Evolutionary conservation across 2,113 vertebrate species (phyloP), one percentile per base, ranked within the genome.

Genomic region (Proteles cristata): DNA sequence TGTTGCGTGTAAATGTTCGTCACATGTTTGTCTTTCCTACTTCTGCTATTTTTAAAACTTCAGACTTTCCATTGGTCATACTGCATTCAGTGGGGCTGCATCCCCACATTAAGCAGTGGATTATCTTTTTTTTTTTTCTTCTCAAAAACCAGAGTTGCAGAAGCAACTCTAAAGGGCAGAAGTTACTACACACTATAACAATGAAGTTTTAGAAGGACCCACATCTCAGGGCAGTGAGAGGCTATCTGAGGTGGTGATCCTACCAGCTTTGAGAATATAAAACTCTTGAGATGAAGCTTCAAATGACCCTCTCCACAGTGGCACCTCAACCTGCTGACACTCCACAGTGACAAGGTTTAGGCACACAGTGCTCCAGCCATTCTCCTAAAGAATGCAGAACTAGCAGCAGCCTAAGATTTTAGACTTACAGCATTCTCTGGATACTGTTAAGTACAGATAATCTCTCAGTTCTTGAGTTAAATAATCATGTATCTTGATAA

Each of bases 11-110:
- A 93, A 87, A 77, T 48, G 50, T 65, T 94, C 55, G 48, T 68
- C 26, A 23, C 28, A 63, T 83, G 95, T 94, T 69, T 45, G 74
- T 88, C 93, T 90, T 76, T 8, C 58, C 28, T 4, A 55, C 84
- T 89, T 86, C 66, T 33, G 66, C 93, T 95, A 48, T 90, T 88
- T 88, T 90, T 26, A 82, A 97, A 97, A 90, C 73, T 66, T 94
- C 85, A 85, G 91, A 95, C 28, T 96, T 97, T 55, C 71, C 77
- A 76, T 11, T 16, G 50, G 8, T 71, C 9, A 0, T 55, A 16
- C 6, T 35, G 3, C 16, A 28, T 45, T 58, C 71, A 15, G 58
- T 35, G 23, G 3, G 8, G 11, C 35, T 89, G 71, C 63, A 82
- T 1, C 15, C 43, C 14, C 73, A 77, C n/a, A 15, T 4, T 77